A percentile compares a stretch with the other conserved stretches of the same genome.
Conservation (phyloP, 2,888 invertebrate species). For the Lithophane semibrunnea region DNA sequence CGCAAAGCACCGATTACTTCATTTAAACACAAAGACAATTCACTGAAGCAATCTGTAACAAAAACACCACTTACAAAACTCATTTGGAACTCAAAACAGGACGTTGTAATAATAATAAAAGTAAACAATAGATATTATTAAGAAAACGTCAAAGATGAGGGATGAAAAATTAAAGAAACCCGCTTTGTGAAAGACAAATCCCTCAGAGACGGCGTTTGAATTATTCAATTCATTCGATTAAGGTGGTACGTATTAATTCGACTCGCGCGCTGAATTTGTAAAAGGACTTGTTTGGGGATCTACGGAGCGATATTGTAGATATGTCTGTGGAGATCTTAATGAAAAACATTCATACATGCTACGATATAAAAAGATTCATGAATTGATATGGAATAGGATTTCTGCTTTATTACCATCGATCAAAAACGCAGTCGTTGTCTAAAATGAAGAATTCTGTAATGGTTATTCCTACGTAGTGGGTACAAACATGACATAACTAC, state of each 20-base stretch:
- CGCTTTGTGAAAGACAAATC: constrained; percentile 73
- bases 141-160: constrained; percentile 62
- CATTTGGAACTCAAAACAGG: constrained; percentile 28
- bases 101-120: constrained; percentile 38
- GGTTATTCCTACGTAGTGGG: too few relatives aligned
- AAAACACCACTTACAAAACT: constrained; percentile 22
- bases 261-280: constrained; percentile 76
- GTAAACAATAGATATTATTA: constrained; percentile 55
- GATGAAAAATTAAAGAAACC: constrained; percentile 73
- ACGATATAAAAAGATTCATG: too few relatives aligned
- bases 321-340: not conserved
- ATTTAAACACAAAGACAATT: not conserved
- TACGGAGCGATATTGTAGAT: constrained; percentile 43
- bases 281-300: constrained; percentile 54
- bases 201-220: constrained; percentile 75
- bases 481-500: not conserved
- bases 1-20: not conserved
- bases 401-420: too few relatives aligned
- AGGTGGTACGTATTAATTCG: constrained; percentile 81
- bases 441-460: not conserved
- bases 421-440: not conserved
- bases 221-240: constrained; percentile 84
- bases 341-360: not conserved
- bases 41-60: constrained; percentile 4
- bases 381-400: not conserved